phyloP scores from a whole-genome alignment of 1,140 invertebrate species.

The Conus ventricosus region DNA sequence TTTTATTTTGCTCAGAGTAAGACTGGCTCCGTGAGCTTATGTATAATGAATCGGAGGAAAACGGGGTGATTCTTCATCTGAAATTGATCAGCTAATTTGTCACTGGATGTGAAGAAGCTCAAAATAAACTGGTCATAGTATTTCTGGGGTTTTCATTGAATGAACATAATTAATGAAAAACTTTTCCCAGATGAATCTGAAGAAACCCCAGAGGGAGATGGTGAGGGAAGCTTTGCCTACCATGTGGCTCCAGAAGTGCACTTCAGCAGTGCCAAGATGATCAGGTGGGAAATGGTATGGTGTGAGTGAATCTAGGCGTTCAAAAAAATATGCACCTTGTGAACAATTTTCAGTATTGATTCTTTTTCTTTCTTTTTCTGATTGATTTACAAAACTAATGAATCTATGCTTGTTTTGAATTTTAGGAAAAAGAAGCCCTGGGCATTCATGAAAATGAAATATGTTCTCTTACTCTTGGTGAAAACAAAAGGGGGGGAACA shows the following conservation, averaged over 20 bases:
- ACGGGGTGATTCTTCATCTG: too few relatives aligned
- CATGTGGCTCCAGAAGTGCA: constrained; percentile 93
- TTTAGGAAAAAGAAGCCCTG: background rate
- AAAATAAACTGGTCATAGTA: too few relatives aligned
- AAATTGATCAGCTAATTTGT: too few relatives aligned
- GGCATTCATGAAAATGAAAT: background rate
- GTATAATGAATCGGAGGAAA: too few relatives aligned
- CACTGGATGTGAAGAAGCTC: too few relatives aligned
- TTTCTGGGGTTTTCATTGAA: too few relatives aligned
- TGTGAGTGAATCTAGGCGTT: too few relatives aligned
- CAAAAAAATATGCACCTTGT: background rate
- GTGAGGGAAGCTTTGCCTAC: constrained; percentile 89
- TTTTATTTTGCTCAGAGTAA: too few relatives aligned
- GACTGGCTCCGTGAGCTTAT: too few relatives aligned
- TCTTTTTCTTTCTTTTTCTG: background rate
- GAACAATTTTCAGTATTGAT: background rate
- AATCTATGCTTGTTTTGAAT: background rate
- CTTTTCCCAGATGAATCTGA: constrained; percentile 80
- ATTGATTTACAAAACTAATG: too few relatives aligned
- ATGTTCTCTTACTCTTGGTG: background rate
- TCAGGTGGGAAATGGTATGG: constrained; percentile 77
- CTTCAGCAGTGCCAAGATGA: constrained; percentile 91
- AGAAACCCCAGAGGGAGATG: constrained; percentile 82
- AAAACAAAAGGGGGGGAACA: too few relatives aligned
- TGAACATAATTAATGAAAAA: too few relatives aligned